Base-by-base conservation (phyloP, 2,113 vertebrate species). In the Oceanites oceanicus region DNA sequence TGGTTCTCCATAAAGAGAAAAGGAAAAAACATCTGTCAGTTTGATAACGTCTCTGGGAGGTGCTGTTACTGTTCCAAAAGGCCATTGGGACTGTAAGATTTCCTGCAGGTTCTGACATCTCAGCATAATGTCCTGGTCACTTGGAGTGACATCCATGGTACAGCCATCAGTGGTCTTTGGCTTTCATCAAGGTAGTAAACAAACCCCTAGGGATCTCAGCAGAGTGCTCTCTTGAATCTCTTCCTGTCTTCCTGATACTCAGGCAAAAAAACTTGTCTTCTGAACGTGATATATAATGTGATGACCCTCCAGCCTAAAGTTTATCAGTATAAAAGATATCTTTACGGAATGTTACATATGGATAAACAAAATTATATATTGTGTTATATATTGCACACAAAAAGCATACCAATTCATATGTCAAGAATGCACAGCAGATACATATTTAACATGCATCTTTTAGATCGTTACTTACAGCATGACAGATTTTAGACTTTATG, bases 41-140 rank as follows among this genome's bases (percentile, higher is more conserved):
- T 84, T 87, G 50, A 42, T 82, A 84, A 47, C 0, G 0, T 92
- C 47, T 90, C 71, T 95, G 77, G 77, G 62, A 91, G 44, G 47
- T 91, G 77, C 42, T 73, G 58, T 90, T 96, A 61, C 61, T 86
- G 71, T 79, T 95, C 67, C 58, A 80, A 76, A 95, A 79, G 50
- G 42, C 58, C 21, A 8, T 8, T 58, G 80, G 45, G 62, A 87
- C 21, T 26, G 23, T 29, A 32, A 77, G 55, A 49, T 82, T 97
- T 91, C 55, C 62, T 66, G 42, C 38, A 47, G 53, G 42, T 80
- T 94, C 62, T 62, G 67, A 44, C n/a, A 50, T 68, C n/a, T 92
- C 74, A 44, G 14, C 32, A 11, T 44, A 36, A 47, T 68, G 26
- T 88, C 77, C 58, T 4, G 3, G 66, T 85, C 42, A 32, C 32